These are phyloP conservation scores for Corticium candelabrum DNA, from an alignment of 37 sponge, comb jelly and placozoan genomes.

Conservation along the genomic window DNA sequence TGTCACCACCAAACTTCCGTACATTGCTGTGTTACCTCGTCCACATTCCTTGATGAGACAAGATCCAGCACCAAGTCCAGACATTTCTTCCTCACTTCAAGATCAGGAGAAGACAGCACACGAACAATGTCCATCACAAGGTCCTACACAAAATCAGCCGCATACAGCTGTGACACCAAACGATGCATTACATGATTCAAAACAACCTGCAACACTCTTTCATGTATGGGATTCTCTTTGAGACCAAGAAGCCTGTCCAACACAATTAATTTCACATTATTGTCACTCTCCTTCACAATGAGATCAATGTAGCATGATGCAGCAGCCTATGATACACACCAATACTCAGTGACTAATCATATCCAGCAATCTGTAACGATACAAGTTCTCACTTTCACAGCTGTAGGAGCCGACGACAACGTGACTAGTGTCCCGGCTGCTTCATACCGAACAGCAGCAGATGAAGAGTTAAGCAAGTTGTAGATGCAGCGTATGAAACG, in stretches of 20 bases:
- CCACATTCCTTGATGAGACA: constrained; percentile 73
- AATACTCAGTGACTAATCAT: not conserved
- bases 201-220: constrained; percentile 68
- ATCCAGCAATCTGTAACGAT: not conserved
- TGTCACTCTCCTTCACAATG: constrained; percentile 97
- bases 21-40: constrained; percentile 54
- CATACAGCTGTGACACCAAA: not conserved
- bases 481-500: constrained; percentile 95
- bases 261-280: constrained; percentile 97
- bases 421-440: constrained; percentile 96
- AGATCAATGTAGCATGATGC: constrained; percentile 95
- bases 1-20: not conserved
- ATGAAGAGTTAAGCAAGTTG: constrained; percentile 82
- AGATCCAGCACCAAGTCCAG: constrained; percentile 83
- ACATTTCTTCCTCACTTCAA: constrained; percentile 95
- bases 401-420: constrained; percentile 91
- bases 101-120: constrained; percentile 74
- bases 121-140: constrained; percentile 94
- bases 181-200: not conserved
- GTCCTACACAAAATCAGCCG: constrained; percentile 34
- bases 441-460: constrained; percentile 92
- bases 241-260: constrained; percentile 76
- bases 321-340: constrained; percentile 68
- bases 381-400: constrained; percentile 60
- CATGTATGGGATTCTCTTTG: constrained; percentile 56